Evolutionary conservation across 2,113 vertebrate genomes (phyloP), one percentile per base, ranked within the genome.

Genomic region (Atrichornis clamosus): DNA sequence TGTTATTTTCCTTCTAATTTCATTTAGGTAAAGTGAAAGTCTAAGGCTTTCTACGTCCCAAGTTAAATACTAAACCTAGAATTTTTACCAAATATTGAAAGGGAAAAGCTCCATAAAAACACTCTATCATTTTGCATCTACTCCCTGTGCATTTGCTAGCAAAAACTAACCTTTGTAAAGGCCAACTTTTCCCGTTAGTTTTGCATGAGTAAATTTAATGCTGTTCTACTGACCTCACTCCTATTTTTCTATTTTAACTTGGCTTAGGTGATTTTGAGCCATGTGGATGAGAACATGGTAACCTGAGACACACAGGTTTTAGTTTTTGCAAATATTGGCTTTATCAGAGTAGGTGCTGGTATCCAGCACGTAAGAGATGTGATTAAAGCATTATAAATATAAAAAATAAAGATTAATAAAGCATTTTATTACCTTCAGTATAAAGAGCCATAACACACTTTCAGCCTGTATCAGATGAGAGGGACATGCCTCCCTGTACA

Each of bases 1-100:
- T 53, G 47, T 47, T 85, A 90, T 75, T 85, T 95, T 94, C 69
- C 41, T 88, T 74, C 58, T 92, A 47, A 87, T 86, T 91, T 93
- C 55, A 90, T 83, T 90, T 56, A 70, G 21, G 20, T 39, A 47
- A 87, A 70, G 41, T 77, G 42, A 47, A 90, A 78, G 32, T 72
- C 52, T 72, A 89, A 70, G 18, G 12, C n/a, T 65, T 95, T 90
- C 77, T 77, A 80, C 22, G 49, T 70, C 33, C 37, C 5, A 46
- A 67, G 32, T 80, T 74, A 70, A 95, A 91, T 79, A 85, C 9
- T 41, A 60, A 55, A 87, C 33, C 50, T 81, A 20, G 2, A 70
- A 55, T 65, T 88, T 84, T 70, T 76, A 89, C 60, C 44, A 78
- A 80, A 90, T 13, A 21, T 2, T 49, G 24, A 37, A 81, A 88